Evolutionary conservation across 2,797 vertebrate genomes (phyloP).

Genomic region (Danio choprae): DNA sequence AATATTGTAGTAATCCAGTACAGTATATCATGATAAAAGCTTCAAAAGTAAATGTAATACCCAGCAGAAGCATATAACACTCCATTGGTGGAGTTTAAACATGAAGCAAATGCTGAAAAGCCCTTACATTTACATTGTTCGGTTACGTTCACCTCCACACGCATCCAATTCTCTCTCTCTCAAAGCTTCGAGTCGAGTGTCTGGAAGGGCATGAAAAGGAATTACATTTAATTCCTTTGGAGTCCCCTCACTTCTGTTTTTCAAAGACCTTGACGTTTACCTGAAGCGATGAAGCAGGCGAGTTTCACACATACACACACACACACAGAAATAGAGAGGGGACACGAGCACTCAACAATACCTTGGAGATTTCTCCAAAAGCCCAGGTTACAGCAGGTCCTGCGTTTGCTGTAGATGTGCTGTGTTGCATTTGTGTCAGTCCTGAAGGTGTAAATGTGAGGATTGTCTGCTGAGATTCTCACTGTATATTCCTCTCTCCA

Average conservation of each 20-base stretch:
- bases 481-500: conserved; percentile 25
- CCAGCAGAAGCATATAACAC: no score
- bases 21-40: no score
- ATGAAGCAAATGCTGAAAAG: no score
- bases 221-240: conserved; percentile 4
- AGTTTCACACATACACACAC: conserved; percentile 31
- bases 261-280: conserved; percentile 48
- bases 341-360: conserved; percentile 50
- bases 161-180: background rate
- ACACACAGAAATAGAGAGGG: conserved; percentile 26
- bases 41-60: no score
- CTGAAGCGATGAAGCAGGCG: conserved; percentile 21
- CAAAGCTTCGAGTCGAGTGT: background rate
- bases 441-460: conserved; percentile 69
- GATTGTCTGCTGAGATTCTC: conserved; percentile 24
- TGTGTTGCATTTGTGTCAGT: conserved; percentile 12
- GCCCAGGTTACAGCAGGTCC: background rate
- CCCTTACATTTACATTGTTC: background rate
- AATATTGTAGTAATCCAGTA: no score
- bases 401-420: background rate
- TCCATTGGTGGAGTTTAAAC: background rate
- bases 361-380: conserved; percentile 35
- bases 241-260: conserved; percentile 11
- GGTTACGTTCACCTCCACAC: conserved; percentile 4
- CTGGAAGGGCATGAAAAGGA: conserved; percentile 10